Evolutionary conservation across 1,140 invertebrate genomes (phyloP).

Genomic region (Drosophila serrata): DNA sequence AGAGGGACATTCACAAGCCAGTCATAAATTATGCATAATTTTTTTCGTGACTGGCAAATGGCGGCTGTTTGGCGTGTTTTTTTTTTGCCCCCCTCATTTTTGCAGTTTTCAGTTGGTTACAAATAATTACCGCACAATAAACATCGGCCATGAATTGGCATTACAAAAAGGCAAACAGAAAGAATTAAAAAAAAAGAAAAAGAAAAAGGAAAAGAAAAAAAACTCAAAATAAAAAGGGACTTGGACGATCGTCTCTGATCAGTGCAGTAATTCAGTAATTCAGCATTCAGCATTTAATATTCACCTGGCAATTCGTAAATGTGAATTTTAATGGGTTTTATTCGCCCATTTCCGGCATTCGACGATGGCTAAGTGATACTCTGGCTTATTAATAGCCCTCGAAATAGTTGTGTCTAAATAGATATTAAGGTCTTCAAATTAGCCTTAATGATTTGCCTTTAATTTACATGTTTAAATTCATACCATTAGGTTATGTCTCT

Average conservation of each 20-base stretch:
- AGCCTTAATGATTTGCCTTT: not conserved
- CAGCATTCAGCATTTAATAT: slow-evolving; percentile 22
- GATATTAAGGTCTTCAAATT: not conserved
- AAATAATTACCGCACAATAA: slow-evolving; percentile 57
- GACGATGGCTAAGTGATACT: slow-evolving; percentile 37
- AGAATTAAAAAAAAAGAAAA: not conserved
- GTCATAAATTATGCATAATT: slow-evolving; percentile 81
- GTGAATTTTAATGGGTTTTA: slow-evolving; percentile 29
- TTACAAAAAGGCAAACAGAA: not conserved
- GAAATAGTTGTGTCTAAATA: slow-evolving; percentile 7
- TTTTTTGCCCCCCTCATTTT: not conserved
- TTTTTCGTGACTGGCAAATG: slow-evolving; percentile 76
- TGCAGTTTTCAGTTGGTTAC: slow-evolving; percentile 43
- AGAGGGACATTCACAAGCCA: slow-evolving; percentile 61
- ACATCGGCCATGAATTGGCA: slow-evolving; percentile 46
- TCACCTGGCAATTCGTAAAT: slow-evolving; percentile 26
- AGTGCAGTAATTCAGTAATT: not conserved
- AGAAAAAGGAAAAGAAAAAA: not conserved
- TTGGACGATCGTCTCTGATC: slow-evolving; percentile 21
- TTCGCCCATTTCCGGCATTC: slow-evolving; percentile 22
- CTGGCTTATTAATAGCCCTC: slow-evolving; percentile 27
- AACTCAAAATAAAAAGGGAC: not conserved
- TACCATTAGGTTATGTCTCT: not conserved
- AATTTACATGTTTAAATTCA: not conserved
- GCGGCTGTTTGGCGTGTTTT: slow-evolving; percentile 38